Evolutionary conservation across 2,113 vertebrate genomes (phyloP), one percentile per base, ranked within the genome.

Genomic region (Clarias gariepinus): DNA sequence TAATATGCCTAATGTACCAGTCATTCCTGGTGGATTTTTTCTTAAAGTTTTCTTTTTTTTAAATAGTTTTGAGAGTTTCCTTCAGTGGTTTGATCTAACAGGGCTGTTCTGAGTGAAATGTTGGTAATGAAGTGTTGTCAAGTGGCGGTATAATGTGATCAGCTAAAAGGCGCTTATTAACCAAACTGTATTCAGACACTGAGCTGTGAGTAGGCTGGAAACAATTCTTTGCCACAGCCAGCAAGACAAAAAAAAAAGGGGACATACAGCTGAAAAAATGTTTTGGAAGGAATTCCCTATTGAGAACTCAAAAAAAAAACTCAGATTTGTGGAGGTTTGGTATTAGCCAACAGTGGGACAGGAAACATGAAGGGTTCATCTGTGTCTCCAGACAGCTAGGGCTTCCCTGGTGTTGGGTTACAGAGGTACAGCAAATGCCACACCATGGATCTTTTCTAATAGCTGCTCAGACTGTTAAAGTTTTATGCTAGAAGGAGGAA

Each of bases 81-180:
- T 90, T 88, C 91, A 88, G 30, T 36, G 57, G 33, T 81, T 33
- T 81, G 78, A 61, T 89, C 89, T 82, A 90, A 91, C 93, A 90
- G 88, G 89, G 82, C 84, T 86, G 84, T 81, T 76, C 82, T 77
- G 87, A 90, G 90, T 91, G 92, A 89, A 92, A 89, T 90, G 85
- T 86, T 90, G 91, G 92, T 94, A 95, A 94, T 95, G 93, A 95
- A 93, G 92, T 92, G 94, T 93, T 92, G 91, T 95, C 92, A 90
- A 94, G 93, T 93, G 93, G 89, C 92, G 91, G 91, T 94, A 92
- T 94, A 93, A 94, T 94, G 93, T 93, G 93, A 94, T 95, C 93
- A 93, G 90, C 92, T 92, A 91, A 93, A 91, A 93, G 92, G 91
- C 79, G 91, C 94, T 95, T 93, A 93, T 95, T 95, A 94, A 90